phyloP scores from a whole-genome alignment of 2,797 vertebrate species.

The Enteromius paludinosus region DNA sequence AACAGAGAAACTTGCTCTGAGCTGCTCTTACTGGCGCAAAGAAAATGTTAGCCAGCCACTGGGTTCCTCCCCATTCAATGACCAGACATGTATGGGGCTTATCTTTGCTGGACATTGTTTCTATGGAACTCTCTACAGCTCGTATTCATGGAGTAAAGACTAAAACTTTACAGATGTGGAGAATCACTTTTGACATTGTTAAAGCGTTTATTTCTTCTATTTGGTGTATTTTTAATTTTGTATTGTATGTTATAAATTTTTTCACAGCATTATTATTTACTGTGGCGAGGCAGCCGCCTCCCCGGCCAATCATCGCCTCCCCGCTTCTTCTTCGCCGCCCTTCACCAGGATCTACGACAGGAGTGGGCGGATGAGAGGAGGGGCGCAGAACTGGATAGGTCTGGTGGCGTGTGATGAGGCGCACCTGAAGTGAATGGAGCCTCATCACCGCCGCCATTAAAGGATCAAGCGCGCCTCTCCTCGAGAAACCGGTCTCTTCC shows the following conservation, averaged over 20 bases:
- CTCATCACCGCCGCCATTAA: too few species aligned
- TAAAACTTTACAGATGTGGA: background rate
- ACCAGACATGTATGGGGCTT: slow-evolving; percentile 1
- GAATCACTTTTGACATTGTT: background rate
- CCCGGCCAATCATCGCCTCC: too few species aligned
- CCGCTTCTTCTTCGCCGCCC: too few species aligned
- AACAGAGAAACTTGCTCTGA: background rate
- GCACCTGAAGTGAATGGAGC: too few species aligned
- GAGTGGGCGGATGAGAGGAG: too few species aligned
- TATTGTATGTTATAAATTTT: background rate
- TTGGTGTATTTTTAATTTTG: background rate
- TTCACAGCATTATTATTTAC: background rate
- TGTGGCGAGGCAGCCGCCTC: too few species aligned
- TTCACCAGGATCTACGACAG: too few species aligned
- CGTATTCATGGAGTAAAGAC: slow-evolving; percentile 8
- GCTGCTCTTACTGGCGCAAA: slow-evolving; percentile 26
- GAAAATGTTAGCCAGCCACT: background rate
- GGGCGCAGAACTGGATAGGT: too few species aligned
- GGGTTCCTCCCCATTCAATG: background rate
- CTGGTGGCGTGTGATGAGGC: too few species aligned
- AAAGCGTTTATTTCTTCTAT: background rate
- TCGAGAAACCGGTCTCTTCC: too few species aligned
- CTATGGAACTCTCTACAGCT: slow-evolving; percentile 10
- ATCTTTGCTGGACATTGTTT: slow-evolving; percentile 16
- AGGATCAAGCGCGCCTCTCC: too few species aligned